Conservation (phyloP, 2,888 invertebrate genomes). For the Tenthredo livida region DNA sequence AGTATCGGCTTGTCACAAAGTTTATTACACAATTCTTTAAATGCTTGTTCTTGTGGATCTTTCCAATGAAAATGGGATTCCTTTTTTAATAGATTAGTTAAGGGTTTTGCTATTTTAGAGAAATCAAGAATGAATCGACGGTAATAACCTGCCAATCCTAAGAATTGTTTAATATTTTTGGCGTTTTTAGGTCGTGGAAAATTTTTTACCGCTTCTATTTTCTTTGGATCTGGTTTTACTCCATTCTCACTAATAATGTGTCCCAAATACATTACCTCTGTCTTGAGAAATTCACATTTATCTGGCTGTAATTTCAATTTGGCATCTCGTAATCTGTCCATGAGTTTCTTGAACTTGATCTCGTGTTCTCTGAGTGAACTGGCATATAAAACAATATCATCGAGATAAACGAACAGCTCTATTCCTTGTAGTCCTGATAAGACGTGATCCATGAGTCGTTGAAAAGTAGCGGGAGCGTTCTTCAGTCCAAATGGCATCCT, state of each 20-base stretch:
- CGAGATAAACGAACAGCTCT: background rate
- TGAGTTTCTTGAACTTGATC: background rate
- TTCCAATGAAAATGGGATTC: conserved; percentile 51
- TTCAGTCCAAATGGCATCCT: too few relatives aligned
- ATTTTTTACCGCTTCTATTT: too few relatives aligned
- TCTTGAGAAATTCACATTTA: conserved; percentile 44
- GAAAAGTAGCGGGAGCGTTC: too few relatives aligned
- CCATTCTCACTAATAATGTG: too few relatives aligned
- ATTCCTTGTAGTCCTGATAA: too few relatives aligned
- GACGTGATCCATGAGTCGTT: too few relatives aligned
- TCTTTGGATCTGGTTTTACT: too few relatives aligned
- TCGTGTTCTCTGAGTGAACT: background rate
- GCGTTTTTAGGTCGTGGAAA: too few relatives aligned
- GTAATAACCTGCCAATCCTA: conserved; percentile 56
- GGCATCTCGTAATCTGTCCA: background rate
- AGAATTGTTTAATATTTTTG: conserved; percentile 14
- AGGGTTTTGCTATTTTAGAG: conserved; percentile 55
- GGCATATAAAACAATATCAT: background rate
- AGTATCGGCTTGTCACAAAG: conserved; percentile 56
- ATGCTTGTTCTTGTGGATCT: conserved; percentile 28
- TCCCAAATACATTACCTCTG: conserved; percentile 20
- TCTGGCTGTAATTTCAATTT: conserved; percentile 30
- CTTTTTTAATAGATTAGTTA: conserved; percentile 54
- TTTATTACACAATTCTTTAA: conserved; percentile 47
- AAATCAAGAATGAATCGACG: conserved; percentile 54